Base-by-base conservation (phyloP, 2,113 vertebrate species). In the Pseudorhombus dupliciocellatus region DNA sequence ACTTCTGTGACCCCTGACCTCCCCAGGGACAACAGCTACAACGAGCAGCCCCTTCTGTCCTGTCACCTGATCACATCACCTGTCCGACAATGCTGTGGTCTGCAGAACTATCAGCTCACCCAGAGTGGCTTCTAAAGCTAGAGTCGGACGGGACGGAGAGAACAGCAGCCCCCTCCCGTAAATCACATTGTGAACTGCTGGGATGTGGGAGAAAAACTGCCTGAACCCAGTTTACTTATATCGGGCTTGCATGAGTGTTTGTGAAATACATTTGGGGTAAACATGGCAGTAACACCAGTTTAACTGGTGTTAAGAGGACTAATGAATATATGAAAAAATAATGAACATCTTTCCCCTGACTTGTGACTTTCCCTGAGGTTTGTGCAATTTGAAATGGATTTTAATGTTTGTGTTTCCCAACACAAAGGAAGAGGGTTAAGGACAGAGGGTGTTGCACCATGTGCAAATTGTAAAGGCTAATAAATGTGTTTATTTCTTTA, bases 21-120 rank as follows among this genome's bases (percentile, higher is more conserved):
- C 70, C 68, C 34, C 70, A 50, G 70, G 48, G 62, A 89, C 85
- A 82, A 81, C 72, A 81, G 55, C 40, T 69, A 22, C 66, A 73
- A 63, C 69, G 78, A 83, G 61, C 84, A 66, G 48, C 63, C 48
- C 48, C 48, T 12, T 76, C 21, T 60, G 21, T 63, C 44, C 53
- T 59, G 75, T 84, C 81, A 77, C 73, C 62, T 85, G 73, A 86
- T 75, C 84, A 73, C 75, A 76, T 87, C 79, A 89, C 85, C 83
- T 90, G 90, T 86, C 76, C 68, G 56, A 18, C 76, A 69, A 51
- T 85, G 83, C 85, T 80, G 82, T 16, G 72, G 50, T 80, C 71
- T 76, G 75, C 74, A 81, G 31, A 86, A 66, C 70, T 86, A 44
- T 63, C 61, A 54, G 10, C 57, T 80, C 82, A 82, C 56, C 44